These are phyloP conservation scores for Sorex fumeus DNA, from an alignment of 2,113 vertebrate genomes.

Conservation along the genomic window DNA sequence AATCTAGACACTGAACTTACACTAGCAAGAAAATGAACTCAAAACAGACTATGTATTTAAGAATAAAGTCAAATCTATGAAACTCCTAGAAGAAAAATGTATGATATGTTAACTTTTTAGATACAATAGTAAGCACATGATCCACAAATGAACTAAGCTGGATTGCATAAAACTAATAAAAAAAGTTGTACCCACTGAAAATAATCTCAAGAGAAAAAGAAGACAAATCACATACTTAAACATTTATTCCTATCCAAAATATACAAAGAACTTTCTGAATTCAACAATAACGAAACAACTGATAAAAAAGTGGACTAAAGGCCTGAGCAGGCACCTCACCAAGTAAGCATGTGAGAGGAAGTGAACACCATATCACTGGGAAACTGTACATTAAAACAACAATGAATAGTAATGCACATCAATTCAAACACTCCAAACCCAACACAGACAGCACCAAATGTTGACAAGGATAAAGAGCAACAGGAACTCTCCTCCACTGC, in stretches of 20 bases:
- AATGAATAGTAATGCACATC: neutral
- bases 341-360: neutral
- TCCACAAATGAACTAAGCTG: neutral
- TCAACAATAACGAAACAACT: constrained; percentile 5
- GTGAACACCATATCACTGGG: neutral
- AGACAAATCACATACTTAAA: neutral
- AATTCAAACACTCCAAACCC: neutral
- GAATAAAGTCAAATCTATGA: neutral
- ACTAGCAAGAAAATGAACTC: neutral
- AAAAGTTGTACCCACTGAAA: neutral
- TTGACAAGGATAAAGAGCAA: neutral
- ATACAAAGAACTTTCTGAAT: neutral
- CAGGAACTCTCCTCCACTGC: neutral
- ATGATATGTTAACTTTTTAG: neutral
- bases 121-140: neutral
- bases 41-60: neutral
- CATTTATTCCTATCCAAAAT: neutral
- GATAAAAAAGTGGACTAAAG: neutral
- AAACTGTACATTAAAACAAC: neutral
- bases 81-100: neutral
- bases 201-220: constrained; percentile 8
- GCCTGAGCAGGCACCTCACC: neutral
- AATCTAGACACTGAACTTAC: neutral
- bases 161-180: neutral
- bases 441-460: neutral